Conservation (phyloP, 2,888 invertebrate genomes). For the Synanthedon myopaeformis region DNA sequence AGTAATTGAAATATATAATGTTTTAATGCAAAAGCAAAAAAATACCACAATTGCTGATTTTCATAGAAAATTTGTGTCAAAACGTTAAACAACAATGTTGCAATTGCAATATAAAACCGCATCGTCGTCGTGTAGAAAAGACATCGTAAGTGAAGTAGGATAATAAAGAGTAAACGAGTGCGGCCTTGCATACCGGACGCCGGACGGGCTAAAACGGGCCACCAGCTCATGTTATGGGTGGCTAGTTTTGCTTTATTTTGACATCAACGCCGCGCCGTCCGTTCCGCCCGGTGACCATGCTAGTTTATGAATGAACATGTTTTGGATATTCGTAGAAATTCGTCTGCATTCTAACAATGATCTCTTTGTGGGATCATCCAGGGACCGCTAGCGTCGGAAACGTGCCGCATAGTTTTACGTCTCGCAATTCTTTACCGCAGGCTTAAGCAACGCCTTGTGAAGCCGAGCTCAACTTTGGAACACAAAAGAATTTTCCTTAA, state of each 20-base stretch:
- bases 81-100: no score
- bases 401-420: constrained; percentile 27
- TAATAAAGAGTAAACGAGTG: background rate
- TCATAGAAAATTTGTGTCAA: no score
- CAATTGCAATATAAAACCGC: no score
- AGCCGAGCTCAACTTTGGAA: background rate
- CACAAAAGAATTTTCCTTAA: background rate
- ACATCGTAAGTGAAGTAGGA: no score
- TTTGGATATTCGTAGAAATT: constrained; percentile 43
- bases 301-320: constrained; percentile 45
- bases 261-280: constrained; percentile 19
- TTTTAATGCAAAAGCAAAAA: no score
- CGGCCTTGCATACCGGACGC: constrained; percentile 1
- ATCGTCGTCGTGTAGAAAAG: no score
- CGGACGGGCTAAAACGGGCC: constrained; percentile 2
- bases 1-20: no score
- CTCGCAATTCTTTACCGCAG: background rate
- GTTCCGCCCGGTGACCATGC: constrained; percentile 37
- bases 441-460: background rate
- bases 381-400: constrained; percentile 29
- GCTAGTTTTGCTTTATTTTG: constrained; percentile 34
- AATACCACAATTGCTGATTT: no score
- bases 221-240: constrained; percentile 21
- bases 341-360: constrained; percentile 8
- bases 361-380: constrained; percentile 30